These are phyloP conservation scores for Drosophila parthenogenetica DNA, from an alignment of 2,888 invertebrate genomes.

Conservation along the genomic window DNA sequence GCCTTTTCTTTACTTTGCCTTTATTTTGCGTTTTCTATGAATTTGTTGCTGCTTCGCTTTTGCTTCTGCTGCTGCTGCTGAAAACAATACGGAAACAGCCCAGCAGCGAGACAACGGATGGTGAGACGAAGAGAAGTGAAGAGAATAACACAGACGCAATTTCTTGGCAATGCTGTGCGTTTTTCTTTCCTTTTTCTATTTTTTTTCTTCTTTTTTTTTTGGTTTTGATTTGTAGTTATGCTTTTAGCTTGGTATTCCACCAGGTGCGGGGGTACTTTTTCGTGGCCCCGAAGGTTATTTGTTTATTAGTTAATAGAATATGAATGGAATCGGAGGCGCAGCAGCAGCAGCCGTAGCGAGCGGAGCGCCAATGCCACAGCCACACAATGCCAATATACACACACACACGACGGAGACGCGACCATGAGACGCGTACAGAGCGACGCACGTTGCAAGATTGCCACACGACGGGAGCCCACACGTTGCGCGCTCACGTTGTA, in stretches of 20 bases:
- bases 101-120: slow-evolving; percentile 19
- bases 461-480: slow-evolving; percentile 39
- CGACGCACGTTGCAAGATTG: slow-evolving; percentile 45
- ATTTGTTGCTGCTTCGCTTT: slow-evolving; percentile 59
- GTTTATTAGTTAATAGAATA: slow-evolving; percentile 79
- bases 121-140: slow-evolving; percentile 12
- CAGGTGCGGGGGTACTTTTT: slow-evolving; percentile 44
- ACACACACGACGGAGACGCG: slow-evolving; percentile 49
- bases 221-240: slow-evolving; percentile 48
- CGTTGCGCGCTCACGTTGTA: slow-evolving; percentile 36
- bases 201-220: slow-evolving; percentile 25
- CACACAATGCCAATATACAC: slow-evolving; percentile 72
- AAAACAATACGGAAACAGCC: slow-evolving; percentile 63
- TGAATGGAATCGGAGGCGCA: slow-evolving; percentile 63
- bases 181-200: not conserved
- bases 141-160: slow-evolving; percentile 37
- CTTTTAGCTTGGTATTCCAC: slow-evolving; percentile 24
- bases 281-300: slow-evolving; percentile 73
- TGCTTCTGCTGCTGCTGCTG: slow-evolving; percentile 44
- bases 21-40: slow-evolving; percentile 45
- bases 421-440: slow-evolving; percentile 64
- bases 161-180: slow-evolving; percentile 50
- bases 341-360: slow-evolving; percentile 38
- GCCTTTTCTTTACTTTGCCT: slow-evolving; percentile 35
- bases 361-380: slow-evolving; percentile 65